Base-by-base conservation (phyloP, 2,888 invertebrate species). In the Synanthedon formicaeformis region DNA sequence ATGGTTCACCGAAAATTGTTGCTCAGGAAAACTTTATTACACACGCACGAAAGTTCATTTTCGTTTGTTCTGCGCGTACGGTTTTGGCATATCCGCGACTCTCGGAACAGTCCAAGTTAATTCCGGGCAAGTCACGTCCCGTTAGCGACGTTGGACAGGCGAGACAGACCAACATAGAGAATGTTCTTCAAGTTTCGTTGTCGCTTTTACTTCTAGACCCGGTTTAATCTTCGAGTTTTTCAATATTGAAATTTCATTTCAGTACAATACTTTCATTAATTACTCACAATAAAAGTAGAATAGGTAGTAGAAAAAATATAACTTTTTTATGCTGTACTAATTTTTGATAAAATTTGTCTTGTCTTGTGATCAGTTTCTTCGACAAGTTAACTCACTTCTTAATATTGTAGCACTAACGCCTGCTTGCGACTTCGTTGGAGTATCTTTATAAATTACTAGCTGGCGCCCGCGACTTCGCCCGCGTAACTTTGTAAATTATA, bases 111-210 rank as follows among this genome's bases (percentile, higher is more conserved):
- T 67, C 65, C 60, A 68, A 74, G 75, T 80, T 81, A 79, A 81
- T 81, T 76, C 76, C 67, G 72, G 60, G 62, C 63, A 67, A 75
- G 81, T 81, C 79, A 78, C 81, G 80, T 81, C 69, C 71, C 70
- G 72, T 69, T 73, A 69, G 69, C 63, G 61, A 66, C 68, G 69
- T 66, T 65, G 64, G 62, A 60, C 62, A 59, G 54, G 34, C 60
- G 63, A 62, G 75, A 71, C 71, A 71, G 73, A 65, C 67, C 69
- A 72, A 75, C 75, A 66, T 66, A 69, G 69, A 76, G 71, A 73
- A 70, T 67, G 53, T 51, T 54, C 48, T 54, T 56, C 56, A 56
- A 54, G 56, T 51, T 51, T 50, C 27, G 45, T 51, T 50, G 54
- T n/a, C 41, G 12, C 12, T 41, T 23, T 18, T 16, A 11, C 23